A percentile compares a stretch with the other conserved stretches of the same genome.
phyloP scores from a whole-genome alignment of 1,140 invertebrate species.

The Helicoverpa armigera region DNA sequence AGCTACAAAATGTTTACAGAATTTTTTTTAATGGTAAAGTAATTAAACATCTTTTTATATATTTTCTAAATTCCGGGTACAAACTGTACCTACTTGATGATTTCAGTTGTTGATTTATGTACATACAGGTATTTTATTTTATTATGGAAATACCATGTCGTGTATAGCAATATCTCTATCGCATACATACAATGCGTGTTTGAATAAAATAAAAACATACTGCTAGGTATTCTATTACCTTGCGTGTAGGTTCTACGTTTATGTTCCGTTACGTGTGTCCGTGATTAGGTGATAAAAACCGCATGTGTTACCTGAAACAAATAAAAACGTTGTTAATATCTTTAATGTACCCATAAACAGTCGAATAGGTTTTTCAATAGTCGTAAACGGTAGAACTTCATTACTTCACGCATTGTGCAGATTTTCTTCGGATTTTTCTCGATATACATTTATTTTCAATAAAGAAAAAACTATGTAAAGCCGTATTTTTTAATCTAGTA shows the following conservation, averaged over 20 bases:
- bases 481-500: too few relatives aligned
- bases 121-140: background rate
- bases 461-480: background rate
- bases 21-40: too few relatives aligned
- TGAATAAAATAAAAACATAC: constrained; percentile 2
- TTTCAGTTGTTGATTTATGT: background rate
- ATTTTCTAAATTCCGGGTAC: background rate
- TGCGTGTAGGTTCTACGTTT: constrained; percentile 15
- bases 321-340: constrained; percentile 57
- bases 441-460: background rate
- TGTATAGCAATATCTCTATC: background rate
- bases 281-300: constrained; percentile 40
- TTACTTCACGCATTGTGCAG: too few relatives aligned
- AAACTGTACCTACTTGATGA: background rate
- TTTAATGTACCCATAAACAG: constrained; percentile 59
- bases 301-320: constrained; percentile 65
- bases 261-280: constrained; percentile 16
- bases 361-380: constrained; percentile 35
- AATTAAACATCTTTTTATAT: too few relatives aligned
- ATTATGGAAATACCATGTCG: too few relatives aligned
- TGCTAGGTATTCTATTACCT: background rate
- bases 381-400: constrained; percentile 51
- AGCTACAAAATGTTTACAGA: too few relatives aligned
- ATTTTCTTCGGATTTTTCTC: background rate
- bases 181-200: background rate